Evolutionary conservation across 1,140 invertebrate genomes (phyloP).

Genomic region (Diorhabda elongata): DNA sequence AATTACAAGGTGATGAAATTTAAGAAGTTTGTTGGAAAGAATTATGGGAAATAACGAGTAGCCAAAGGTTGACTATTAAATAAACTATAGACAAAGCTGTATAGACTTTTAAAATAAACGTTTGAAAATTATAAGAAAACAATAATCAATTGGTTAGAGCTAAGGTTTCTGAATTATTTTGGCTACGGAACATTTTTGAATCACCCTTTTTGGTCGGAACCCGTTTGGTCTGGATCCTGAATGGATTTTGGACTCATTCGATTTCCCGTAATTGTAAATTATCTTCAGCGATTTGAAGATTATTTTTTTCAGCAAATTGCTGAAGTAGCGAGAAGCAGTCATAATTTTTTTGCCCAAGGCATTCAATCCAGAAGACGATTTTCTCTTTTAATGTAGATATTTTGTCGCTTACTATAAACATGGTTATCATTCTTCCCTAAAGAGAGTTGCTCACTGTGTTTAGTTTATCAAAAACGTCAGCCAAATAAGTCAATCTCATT

Average conservation of each 20-base stretch:
- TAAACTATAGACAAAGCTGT: no score
- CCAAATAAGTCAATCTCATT: not conserved
- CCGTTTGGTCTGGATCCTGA: not conserved
- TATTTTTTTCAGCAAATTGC: no score
- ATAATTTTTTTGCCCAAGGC: no score
- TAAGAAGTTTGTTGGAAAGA: not conserved
- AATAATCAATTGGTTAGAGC: not conserved
- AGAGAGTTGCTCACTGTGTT: not conserved
- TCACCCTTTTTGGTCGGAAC: not conserved
- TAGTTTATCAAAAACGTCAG: not conserved
- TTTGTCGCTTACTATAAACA: not conserved
- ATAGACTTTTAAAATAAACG: no score
- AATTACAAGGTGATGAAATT: not conserved
- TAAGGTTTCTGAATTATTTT: not conserved
- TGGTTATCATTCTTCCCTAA: not conserved
- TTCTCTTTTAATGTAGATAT: no score
- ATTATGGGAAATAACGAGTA: not conserved
- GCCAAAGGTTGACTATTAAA: no score
- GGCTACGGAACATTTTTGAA: no score
- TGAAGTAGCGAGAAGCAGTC: not conserved
- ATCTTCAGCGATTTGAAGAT: no score
- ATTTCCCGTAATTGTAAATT: no score
- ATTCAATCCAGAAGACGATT: no score
- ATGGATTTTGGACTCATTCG: no score
- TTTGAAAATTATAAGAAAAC: no score